A percentile compares a stretch with the other conserved stretches of the same genome.
Evolutionary conservation across 1,140 invertebrate genomes (phyloP).

Genomic region (Atta cephalotes): DNA sequence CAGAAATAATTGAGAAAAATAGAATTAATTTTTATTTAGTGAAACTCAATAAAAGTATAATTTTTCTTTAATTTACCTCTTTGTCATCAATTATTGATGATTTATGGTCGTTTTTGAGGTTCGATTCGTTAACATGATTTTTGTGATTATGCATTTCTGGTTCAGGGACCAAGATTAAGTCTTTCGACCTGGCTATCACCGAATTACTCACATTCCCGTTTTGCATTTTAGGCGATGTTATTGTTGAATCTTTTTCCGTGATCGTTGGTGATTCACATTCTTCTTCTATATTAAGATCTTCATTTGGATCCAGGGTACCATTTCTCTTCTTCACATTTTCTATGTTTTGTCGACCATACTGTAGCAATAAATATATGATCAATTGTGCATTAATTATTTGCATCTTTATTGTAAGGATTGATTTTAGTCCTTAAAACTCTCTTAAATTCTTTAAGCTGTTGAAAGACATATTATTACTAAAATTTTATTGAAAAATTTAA

Average conservation of each 20-base stretch:
- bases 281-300: slow-evolving; percentile 84
- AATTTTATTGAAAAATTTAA: neutral
- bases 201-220: slow-evolving; percentile 81
- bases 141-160: slow-evolving; percentile 85
- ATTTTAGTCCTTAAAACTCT: neutral
- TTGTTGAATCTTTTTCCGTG: slow-evolving; percentile 65
- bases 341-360: slow-evolving; percentile 93
- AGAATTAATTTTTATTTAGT: neutral
- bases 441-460: neutral
- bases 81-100: slow-evolving; percentile 57
- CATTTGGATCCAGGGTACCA: slow-evolving; percentile 83
- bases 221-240: slow-evolving; percentile 74
- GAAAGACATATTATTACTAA: slow-evolving; percentile 4
- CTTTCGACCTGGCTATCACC: slow-evolving; percentile 88
- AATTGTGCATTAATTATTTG: neutral
- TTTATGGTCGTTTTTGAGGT: slow-evolving; percentile 67
- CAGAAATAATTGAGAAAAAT: slow-evolving; percentile 16
- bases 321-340: slow-evolving; percentile 90
- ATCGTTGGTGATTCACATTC: slow-evolving; percentile 79
- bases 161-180: slow-evolving; percentile 88
- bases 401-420: neutral
- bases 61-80: slow-evolving; percentile 70
- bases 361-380: slow-evolving; percentile 75
- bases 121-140: slow-evolving; percentile 75
- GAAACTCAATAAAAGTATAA: neutral